Evolutionary conservation across 2,113 vertebrate genomes (phyloP).

Genomic region (Alosa alosa): DNA sequence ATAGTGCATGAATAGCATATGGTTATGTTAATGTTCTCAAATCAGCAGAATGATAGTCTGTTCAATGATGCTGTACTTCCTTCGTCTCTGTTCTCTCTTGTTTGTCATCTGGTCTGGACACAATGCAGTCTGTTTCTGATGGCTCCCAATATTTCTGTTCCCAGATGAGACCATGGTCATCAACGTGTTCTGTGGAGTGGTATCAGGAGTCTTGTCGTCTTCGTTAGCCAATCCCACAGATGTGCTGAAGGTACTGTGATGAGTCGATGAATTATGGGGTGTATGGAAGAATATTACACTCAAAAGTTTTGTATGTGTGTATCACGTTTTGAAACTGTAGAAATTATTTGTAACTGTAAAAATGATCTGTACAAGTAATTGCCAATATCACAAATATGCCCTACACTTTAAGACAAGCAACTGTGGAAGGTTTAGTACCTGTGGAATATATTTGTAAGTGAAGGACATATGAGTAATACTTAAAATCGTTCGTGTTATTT

Average conservation of each 20-base stretch:
- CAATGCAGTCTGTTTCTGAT: not conserved
- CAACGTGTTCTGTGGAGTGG: conserved; percentile 94
- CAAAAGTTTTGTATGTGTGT: too few relatives aligned
- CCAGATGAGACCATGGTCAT: conserved; percentile 93
- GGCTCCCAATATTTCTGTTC: conserved; percentile 40
- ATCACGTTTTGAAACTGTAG: too few relatives aligned
- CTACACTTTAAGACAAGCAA: too few relatives aligned
- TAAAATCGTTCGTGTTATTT: too few relatives aligned
- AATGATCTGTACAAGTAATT: too few relatives aligned
- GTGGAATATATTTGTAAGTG: too few relatives aligned
- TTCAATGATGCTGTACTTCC: not conserved
- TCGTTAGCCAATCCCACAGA: conserved; percentile 93
- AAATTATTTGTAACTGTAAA: too few relatives aligned
- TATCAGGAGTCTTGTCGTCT: conserved; percentile 92
- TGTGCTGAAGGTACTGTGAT: conserved; percentile 86
- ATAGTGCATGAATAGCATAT: not conserved
- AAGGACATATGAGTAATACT: too few relatives aligned
- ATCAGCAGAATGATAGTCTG: not conserved
- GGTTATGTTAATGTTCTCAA: not conserved
- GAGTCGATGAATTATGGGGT: too few relatives aligned
- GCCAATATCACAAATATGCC: too few relatives aligned
- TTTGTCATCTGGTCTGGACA: conserved; percentile 13
- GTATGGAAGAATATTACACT: too few relatives aligned
- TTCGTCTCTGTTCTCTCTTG: not conserved
- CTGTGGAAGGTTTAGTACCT: too few relatives aligned